A percentile compares a stretch with the other conserved stretches of the same genome.
These are phyloP conservation scores for Lepidothrix coronata DNA, from an alignment of 2,113 vertebrate species.

Conservation along the genomic window DNA sequence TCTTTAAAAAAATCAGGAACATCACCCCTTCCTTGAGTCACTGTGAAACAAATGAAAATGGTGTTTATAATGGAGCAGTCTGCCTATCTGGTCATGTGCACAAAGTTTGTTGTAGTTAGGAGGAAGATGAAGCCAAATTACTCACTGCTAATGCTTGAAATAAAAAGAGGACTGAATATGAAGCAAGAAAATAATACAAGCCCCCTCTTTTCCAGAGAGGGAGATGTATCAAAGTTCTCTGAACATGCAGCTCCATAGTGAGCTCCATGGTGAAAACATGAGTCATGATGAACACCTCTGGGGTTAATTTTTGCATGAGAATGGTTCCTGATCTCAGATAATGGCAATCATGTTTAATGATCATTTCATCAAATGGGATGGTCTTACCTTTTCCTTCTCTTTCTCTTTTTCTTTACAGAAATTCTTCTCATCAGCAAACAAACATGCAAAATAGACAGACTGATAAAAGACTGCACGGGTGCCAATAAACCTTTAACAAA, in stretches of 20 bases:
- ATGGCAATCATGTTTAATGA: neutral
- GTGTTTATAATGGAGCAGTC: neutral
- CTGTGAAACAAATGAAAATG: neutral
- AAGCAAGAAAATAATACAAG: neutral
- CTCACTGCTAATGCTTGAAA: neutral
- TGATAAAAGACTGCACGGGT: neutral
- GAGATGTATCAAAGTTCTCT: neutral
- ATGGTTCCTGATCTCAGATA: neutral
- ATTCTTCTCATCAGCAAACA: neutral
- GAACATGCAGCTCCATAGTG: neutral
- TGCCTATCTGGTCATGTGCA: neutral
- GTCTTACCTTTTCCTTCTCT: neutral
- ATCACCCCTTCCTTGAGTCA: neutral
- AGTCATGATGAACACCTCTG: neutral
- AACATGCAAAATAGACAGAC: neutral
- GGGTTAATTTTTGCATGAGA: neutral
- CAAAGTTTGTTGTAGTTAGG: neutral
- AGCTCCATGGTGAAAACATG: neutral
- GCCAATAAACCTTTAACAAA: neutral
- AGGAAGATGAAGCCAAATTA: neutral
- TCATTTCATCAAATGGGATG: neutral
- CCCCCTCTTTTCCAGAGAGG: neutral
- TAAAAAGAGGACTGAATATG: neutral
- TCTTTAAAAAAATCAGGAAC: neutral
- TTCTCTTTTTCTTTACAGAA: neutral